phyloP scores from a whole-genome alignment of 1,140 invertebrate genomes.

The Papilio dardanus region DNA sequence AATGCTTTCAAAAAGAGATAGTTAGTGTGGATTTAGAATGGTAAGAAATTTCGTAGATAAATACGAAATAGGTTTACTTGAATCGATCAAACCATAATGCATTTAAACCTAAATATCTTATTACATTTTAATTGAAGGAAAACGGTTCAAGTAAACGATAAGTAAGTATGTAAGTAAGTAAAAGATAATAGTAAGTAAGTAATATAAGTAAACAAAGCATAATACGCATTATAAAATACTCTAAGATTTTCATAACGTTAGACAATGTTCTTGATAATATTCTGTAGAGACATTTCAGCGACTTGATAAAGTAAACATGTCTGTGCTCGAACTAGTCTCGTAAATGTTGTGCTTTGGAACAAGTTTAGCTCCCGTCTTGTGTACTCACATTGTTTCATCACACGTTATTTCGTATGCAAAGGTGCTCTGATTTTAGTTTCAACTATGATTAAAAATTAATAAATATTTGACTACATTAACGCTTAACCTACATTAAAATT shows the following conservation, averaged over 20 bases:
- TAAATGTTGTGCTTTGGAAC: slow-evolving; percentile 23
- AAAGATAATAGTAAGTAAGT: too few relatives aligned
- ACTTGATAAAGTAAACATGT: slow-evolving; percentile 27
- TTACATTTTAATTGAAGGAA: too few relatives aligned
- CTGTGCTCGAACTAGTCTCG: slow-evolving; percentile 13
- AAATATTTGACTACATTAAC: too few relatives aligned
- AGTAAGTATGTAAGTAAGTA: too few relatives aligned
- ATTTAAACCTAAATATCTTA: too few relatives aligned
- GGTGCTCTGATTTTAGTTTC: not conserved
- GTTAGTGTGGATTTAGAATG: too few relatives aligned
- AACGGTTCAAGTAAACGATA: not conserved
- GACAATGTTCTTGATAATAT: slow-evolving; percentile 13
- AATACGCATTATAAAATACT: slow-evolving; percentile 9
- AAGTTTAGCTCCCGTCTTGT: slow-evolving; percentile 4
- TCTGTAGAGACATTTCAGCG: slow-evolving; percentile 25
- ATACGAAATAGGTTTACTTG: too few relatives aligned
- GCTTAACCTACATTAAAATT: too few relatives aligned
- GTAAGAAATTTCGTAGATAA: too few relatives aligned
- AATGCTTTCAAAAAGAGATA: too few relatives aligned
- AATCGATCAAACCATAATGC: too few relatives aligned
- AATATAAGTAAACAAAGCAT: too few relatives aligned
- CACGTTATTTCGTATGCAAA: slow-evolving; percentile 8
- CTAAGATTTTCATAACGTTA: slow-evolving; percentile 14
- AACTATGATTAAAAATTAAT: not conserved
- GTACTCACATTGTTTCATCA: slow-evolving; percentile 14